Conservation (phyloP, 30 jellyfish, hydroid and myxozoan genomes). For the Catostylus mosaicus region DNA sequence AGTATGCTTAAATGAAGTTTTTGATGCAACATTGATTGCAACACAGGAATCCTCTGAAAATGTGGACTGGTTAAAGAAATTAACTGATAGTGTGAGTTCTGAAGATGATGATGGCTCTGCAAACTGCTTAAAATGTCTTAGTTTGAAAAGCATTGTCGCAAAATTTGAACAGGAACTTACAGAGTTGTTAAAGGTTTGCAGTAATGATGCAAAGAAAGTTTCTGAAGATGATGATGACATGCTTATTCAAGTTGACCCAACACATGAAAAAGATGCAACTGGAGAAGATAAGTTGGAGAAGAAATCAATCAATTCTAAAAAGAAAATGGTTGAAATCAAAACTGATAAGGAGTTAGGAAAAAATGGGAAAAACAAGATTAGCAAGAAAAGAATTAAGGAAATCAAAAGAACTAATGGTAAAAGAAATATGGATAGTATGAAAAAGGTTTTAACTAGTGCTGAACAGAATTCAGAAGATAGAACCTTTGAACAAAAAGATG, state of each 20-base stretch:
- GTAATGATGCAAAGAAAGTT: background rate
- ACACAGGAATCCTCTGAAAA: background rate
- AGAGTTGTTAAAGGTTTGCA: background rate
- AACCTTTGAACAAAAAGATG: background rate
- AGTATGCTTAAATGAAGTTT: background rate
- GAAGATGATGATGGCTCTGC: background rate
- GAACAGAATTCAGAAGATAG: too few species aligned
- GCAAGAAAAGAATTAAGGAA: background rate
- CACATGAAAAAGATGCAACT: background rate
- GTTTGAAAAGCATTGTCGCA: background rate
- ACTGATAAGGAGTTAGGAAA: background rate
- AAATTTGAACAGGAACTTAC: background rate
- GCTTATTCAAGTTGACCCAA: background rate
- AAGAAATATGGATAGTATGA: too few species aligned
- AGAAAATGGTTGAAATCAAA: too few species aligned
- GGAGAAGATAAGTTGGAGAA: background rate
- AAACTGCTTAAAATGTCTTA: background rate
- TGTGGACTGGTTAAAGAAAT: background rate
- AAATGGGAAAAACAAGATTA: background rate
- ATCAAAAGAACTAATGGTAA: background rate
- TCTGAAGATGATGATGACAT: background rate
- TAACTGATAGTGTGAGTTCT: background rate
- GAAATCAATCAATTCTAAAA: background rate
- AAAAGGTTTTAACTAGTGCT: too few species aligned
- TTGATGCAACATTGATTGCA: background rate